Evolutionary conservation across 2,797 vertebrate species (phyloP).

Genomic region (Argyrosomus regius): DNA sequence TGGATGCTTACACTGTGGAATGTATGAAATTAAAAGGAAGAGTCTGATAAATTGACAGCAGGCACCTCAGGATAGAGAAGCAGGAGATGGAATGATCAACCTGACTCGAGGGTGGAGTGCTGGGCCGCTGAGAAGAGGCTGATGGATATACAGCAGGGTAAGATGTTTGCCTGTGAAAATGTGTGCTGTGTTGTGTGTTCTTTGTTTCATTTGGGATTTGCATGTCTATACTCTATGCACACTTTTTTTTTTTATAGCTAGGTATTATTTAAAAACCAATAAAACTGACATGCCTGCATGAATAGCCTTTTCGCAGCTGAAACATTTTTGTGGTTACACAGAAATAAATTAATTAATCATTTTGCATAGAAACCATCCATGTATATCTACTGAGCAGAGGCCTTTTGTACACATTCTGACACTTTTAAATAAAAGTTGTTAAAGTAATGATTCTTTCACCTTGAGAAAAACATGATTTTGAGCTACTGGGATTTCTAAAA

Average conservation of each 20-base stretch:
- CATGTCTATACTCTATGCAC: constrained; percentile 44
- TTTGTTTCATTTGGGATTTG: constrained; percentile 59
- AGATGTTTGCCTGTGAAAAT: constrained; percentile 57
- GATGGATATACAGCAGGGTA: constrained; percentile 63
- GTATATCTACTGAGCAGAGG: neutral
- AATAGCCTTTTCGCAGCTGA: neutral
- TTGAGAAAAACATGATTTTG: constrained; percentile 39
- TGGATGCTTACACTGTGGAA: constrained; percentile 81
- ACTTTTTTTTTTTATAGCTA: constrained; percentile 8
- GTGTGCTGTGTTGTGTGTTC: constrained; percentile 52
- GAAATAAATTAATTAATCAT: constrained; percentile 2
- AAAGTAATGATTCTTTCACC: constrained; percentile 27
- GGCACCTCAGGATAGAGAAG: constrained; percentile 79
- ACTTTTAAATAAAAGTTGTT: constrained; percentile 26
- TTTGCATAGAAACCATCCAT: neutral
- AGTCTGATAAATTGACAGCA: constrained; percentile 81
- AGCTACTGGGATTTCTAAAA: constrained; percentile 35
- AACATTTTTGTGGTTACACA: neutral
- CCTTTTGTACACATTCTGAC: constrained; percentile 17
- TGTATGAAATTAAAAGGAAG: constrained; percentile 81
- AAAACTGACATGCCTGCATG: constrained; percentile 8
- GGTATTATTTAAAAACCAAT: constrained; percentile 48
- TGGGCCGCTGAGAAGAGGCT: constrained; percentile 58
- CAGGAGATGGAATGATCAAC: constrained; percentile 74
- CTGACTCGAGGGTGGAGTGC: constrained; percentile 67